Conservation (phyloP, 2,113 vertebrate genomes). For the Anthoscopus minutus region DNA sequence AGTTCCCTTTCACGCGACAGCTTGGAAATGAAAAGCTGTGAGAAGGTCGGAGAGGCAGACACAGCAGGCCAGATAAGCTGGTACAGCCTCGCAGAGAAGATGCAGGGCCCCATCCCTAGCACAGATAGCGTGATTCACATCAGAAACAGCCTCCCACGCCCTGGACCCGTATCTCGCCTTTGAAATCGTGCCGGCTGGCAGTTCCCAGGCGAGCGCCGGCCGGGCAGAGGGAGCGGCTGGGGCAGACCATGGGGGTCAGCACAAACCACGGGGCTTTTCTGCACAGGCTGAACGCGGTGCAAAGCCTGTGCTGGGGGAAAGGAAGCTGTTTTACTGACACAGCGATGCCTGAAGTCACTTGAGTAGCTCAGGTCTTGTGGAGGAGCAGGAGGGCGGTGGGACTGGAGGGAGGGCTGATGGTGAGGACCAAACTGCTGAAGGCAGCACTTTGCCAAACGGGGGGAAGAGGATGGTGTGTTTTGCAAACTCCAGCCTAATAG, state of each 20-base stretch:
- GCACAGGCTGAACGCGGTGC: not conserved
- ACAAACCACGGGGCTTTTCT: not conserved
- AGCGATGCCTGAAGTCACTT: fast-evolving
- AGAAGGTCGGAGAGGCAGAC: not conserved
- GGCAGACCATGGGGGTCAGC: not conserved
- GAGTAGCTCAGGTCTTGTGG: not conserved
- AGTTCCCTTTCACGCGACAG: not conserved
- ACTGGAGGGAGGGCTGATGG: not conserved
- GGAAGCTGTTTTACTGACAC: not conserved
- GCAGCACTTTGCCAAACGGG: not conserved
- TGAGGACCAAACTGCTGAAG: conserved; percentile 28
- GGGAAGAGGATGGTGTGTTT: not conserved
- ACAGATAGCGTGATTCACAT: not conserved
- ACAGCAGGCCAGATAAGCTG: not conserved
- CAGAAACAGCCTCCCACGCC: conserved; percentile 17
- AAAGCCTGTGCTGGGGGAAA: not conserved
- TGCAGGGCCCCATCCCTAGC: not conserved
- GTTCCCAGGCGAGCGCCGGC: not conserved
- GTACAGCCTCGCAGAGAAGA: not conserved
- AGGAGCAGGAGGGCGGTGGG: not conserved
- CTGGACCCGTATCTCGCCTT: not conserved
- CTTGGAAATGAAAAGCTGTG: not conserved
- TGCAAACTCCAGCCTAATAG: conserved; percentile 31
- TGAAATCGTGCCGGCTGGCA: not conserved
- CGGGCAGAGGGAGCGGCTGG: not conserved